Conservation (phyloP, 2,888 invertebrate species). For the Caenorhabditis sp. region DNA sequence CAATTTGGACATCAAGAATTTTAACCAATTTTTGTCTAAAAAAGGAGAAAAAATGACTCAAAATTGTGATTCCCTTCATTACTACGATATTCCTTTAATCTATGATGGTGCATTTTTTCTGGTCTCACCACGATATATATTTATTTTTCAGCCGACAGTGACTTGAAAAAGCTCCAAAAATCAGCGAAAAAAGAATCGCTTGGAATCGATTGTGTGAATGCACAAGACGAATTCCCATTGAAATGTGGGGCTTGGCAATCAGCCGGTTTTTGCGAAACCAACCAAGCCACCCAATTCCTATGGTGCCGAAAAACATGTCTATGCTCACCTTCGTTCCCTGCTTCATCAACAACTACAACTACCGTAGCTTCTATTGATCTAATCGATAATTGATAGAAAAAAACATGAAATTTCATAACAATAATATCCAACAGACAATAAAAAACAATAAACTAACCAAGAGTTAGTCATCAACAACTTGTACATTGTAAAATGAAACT, state of each 20-base stretch:
- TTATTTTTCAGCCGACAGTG: conserved; percentile 6
- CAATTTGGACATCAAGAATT: too few species aligned
- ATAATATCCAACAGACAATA: background rate
- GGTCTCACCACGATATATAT: too few species aligned
- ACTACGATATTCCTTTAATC: too few species aligned
- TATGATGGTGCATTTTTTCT: too few species aligned
- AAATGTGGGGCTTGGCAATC: conserved; percentile 45
- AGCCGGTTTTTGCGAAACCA: conserved; percentile 49
- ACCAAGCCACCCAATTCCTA: conserved; percentile 49
- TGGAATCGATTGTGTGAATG: conserved; percentile 28
- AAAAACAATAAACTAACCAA: background rate
- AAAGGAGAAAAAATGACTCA: too few species aligned
- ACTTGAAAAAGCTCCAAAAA: conserved; percentile 25
- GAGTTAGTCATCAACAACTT: conserved; percentile 33
- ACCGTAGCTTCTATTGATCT: background rate
- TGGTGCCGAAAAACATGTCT: conserved; percentile 52
- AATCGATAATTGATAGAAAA: too few species aligned
- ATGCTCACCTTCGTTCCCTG: conserved; percentile 7
- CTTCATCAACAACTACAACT: conserved; percentile 3
- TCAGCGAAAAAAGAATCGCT: conserved; percentile 1
- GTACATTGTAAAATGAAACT: conserved; percentile 44
- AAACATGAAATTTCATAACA: background rate
- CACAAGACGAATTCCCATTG: conserved; percentile 41
- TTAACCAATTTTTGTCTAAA: too few species aligned
- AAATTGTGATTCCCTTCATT: too few species aligned